phyloP scores from a whole-genome alignment of 2,797 vertebrate species.

The Coranthus polyacanthus region DNA sequence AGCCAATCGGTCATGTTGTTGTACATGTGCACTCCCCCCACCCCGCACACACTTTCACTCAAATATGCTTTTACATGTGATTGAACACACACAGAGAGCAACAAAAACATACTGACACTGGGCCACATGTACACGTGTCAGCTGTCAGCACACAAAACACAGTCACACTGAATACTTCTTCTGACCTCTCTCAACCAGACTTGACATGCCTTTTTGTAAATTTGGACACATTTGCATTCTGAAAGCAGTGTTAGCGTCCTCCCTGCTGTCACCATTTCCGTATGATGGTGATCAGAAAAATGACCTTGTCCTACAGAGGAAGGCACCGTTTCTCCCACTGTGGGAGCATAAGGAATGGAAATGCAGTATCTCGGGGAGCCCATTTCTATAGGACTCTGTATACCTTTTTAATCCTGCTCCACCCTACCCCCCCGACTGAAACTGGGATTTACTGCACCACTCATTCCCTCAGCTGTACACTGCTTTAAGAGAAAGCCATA shows the following conservation, averaged over 20 bases:
- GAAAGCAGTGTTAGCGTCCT: background rate
- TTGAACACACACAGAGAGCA: slow-evolving; percentile 37
- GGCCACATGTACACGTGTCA: slow-evolving; percentile 39
- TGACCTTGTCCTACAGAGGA: slow-evolving; percentile 42
- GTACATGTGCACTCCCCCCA: slow-evolving; percentile 15
- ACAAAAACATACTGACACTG: slow-evolving; percentile 52
- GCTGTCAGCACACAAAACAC: slow-evolving; percentile 49
- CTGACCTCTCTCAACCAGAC: too few species aligned
- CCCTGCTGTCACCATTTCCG: slow-evolving; percentile 9
- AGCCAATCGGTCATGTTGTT: slow-evolving; percentile 45
- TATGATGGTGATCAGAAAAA: slow-evolving; percentile 25
- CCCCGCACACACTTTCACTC: slow-evolving; percentile 12
- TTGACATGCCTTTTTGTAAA: background rate
- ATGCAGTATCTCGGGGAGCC: slow-evolving; percentile 50
- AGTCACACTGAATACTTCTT: background rate
- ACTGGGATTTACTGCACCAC: slow-evolving; percentile 65
- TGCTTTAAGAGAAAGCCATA: background rate
- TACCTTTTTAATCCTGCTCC: slow-evolving; percentile 67
- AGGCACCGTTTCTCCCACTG: slow-evolving; percentile 23
- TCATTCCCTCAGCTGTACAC: slow-evolving; percentile 37
- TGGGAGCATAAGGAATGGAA: slow-evolving; percentile 44
- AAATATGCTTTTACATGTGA: slow-evolving; percentile 47
- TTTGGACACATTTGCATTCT: slow-evolving; percentile 6
- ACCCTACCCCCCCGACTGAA: slow-evolving; percentile 46
- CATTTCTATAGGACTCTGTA: slow-evolving; percentile 57